These are phyloP conservation scores for Megalops atlanticus DNA, from an alignment of 2,113 vertebrate species.

Conservation along the genomic window DNA sequence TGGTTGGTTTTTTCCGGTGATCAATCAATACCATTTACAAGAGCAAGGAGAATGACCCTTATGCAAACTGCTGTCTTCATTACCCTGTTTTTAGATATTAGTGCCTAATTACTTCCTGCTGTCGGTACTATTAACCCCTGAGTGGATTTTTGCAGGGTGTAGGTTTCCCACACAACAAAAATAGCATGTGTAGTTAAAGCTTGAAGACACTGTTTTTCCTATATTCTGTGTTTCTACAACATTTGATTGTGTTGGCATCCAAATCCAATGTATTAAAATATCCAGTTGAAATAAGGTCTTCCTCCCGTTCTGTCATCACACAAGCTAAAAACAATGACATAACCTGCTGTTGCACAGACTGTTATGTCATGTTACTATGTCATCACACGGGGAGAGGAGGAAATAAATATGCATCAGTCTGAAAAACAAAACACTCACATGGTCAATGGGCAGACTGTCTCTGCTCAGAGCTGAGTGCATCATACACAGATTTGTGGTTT, in stretches of 20 bases:
- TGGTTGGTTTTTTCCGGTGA: constrained; percentile 4
- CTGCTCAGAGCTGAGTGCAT: background rate
- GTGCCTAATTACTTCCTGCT: background rate
- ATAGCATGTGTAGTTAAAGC: background rate
- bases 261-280: background rate
- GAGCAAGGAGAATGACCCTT: background rate
- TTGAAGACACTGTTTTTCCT: background rate
- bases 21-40: background rate
- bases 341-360: background rate
- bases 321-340: background rate
- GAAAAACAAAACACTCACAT: background rate
- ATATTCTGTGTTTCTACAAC: background rate
- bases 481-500: background rate
- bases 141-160: background rate
- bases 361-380: background rate
- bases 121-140: background rate
- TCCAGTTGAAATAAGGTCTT: background rate
- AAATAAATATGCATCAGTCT: too few relatives aligned
- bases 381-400: background rate
- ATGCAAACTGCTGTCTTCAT: background rate
- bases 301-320: background rate
- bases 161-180: background rate
- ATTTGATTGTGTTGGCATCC: background rate
- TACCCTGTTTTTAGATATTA: background rate
- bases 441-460: background rate